Conservation (phyloP, 2,113 vertebrate species). For the Pithys albifrons region DNA sequence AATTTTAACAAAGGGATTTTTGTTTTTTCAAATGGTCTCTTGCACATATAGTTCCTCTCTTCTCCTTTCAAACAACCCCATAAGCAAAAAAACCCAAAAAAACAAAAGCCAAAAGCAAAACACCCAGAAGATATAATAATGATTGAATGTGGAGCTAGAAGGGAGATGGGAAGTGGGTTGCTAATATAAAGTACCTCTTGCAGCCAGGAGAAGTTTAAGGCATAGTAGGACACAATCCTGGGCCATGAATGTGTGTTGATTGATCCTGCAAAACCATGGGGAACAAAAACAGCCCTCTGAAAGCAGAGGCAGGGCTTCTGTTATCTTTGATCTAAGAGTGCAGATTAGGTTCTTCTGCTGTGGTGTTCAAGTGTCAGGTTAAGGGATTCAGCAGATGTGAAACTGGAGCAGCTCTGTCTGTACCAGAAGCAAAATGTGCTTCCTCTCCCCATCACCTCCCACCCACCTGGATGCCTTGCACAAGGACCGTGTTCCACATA, state of each 20-base stretch:
- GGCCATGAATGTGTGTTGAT: background rate
- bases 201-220: background rate
- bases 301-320: background rate
- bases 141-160: background rate
- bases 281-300: background rate
- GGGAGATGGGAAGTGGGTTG: background rate
- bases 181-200: background rate
- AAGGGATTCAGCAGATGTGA: background rate
- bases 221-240: background rate
- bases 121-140: background rate
- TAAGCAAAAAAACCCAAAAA: background rate
- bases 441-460: background rate
- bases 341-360: background rate
- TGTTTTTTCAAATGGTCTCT: background rate
- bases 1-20: background rate
- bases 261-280: background rate
- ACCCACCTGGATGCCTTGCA: background rate
- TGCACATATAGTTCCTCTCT: background rate
- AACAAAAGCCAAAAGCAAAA: background rate
- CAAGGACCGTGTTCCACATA: background rate
- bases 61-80: background rate
- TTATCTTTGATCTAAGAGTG: background rate
- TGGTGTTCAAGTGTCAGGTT: background rate
- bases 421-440: background rate
- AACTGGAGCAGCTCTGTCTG: constrained; percentile 16